Base-by-base conservation (phyloP, 2,888 invertebrate species). In the Drosophila maculinotata region DNA sequence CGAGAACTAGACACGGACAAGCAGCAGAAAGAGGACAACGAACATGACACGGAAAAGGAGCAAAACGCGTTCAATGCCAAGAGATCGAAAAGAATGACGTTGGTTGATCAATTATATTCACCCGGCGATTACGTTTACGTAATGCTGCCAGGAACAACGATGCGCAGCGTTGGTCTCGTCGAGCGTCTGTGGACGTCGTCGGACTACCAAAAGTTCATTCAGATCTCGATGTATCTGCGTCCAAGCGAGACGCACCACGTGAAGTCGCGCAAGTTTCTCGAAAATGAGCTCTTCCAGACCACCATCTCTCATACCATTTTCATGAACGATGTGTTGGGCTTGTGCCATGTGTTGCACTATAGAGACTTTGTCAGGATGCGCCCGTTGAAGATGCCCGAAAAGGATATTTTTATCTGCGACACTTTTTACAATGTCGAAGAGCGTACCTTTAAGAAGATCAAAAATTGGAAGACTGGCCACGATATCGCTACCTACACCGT, bases 181-280 rank as follows among this genome's bases (percentile, higher is more conserved):
- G 97, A 98, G 90, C 94, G 97, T 1, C 93, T 99, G 10, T 98
- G 96, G 95, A 97, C 96, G 10, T 97, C 96, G 87, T 93, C 93
- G 14, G 95, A 95, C 41, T 95, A 96, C 7, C 95, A 96, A 69
- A 95, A 97, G 81, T 97, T 97, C 95, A 93, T 98, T 80, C 96
- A 97, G 86, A 98, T 97, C n/a, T 96, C 96, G 88, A 95, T 97
- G 87, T 99, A 97, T 90, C 95, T 93, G 73, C 94, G 98, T 53
- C 99, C 99, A 0, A 96, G 96, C 85, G 99, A 99, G 92, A 99
- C 99, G 0, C 99, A 95, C 92, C 99, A 99, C 92, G 94, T 98
- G 6, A 96, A 97, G 9, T 97, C 98, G 0, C 94, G 99, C 79
- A 98, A 98, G 92, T 99, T 99, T 92, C 93, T 99, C 0, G 97